Evolutionary conservation across 2,888 invertebrate species (phyloP).

Genomic region (Nebria brevicollis): DNA sequence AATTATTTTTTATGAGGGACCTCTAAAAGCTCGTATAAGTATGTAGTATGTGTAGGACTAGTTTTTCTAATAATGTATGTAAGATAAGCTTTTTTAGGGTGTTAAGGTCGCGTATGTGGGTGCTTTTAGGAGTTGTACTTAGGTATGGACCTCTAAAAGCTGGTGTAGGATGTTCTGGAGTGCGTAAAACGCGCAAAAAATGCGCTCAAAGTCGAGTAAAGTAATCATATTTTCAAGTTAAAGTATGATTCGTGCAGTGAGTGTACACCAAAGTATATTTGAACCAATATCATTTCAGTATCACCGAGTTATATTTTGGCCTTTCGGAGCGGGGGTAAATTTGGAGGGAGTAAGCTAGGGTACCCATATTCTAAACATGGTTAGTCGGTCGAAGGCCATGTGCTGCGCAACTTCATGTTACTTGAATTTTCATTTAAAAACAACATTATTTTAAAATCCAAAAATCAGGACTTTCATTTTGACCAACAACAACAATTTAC

Average conservation of each 20-base stretch:
- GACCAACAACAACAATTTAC: neutral
- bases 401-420: slow-evolving; percentile 16
- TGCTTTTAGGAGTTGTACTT: too few species aligned
- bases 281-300: slow-evolving; percentile 55
- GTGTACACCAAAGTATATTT: slow-evolving; percentile 51
- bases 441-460: slow-evolving; percentile 21
- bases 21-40: too few species aligned
- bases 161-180: too few species aligned
- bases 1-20: too few species aligned
- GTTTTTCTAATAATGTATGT: too few species aligned
- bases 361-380: slow-evolving; percentile 29
- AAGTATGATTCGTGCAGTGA: slow-evolving; percentile 40
- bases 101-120: too few species aligned
- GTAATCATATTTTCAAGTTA: neutral
- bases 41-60: too few species aligned
- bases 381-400: slow-evolving; percentile 39
- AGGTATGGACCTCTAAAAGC: too few species aligned
- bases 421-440: slow-evolving; percentile 23
- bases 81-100: too few species aligned
- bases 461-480: slow-evolving; percentile 19
- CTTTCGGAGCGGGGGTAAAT: slow-evolving; percentile 32
- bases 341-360: slow-evolving; percentile 49
- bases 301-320: slow-evolving; percentile 53
- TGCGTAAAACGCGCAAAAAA: slow-evolving; percentile 3
- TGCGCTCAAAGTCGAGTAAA: neutral